phyloP scores from a whole-genome alignment of 2,113 vertebrate genomes.

The Ochotona curzoniae region DNA sequence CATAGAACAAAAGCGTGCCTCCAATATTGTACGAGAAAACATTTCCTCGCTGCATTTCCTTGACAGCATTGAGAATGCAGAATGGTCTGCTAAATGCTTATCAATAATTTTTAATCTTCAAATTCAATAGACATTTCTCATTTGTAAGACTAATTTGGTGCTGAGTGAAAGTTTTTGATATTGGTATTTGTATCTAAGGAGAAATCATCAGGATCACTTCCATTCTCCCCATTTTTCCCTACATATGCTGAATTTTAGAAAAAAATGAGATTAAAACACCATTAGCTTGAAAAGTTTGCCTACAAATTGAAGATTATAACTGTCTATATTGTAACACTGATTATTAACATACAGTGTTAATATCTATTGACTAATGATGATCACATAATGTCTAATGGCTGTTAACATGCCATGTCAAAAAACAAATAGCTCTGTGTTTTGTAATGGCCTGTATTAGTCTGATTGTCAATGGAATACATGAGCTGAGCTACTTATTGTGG shows the following conservation, averaged over 20 bases:
- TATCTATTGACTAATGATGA: too few species aligned
- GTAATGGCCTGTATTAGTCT: neutral
- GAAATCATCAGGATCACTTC: neutral
- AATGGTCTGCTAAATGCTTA: neutral
- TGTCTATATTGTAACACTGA: neutral
- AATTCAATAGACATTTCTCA: neutral
- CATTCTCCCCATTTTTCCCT: neutral
- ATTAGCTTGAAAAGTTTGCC: constrained; percentile 16
- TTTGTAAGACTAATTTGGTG: constrained; percentile 3
- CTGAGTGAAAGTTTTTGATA: neutral
- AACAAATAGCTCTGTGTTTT: neutral
- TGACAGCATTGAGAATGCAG: neutral
- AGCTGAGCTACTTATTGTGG: too few species aligned
- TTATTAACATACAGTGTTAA: neutral
- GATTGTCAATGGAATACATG: neutral
- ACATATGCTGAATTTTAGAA: neutral
- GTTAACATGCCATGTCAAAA: neutral
- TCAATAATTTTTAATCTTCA: neutral
- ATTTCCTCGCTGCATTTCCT: neutral
- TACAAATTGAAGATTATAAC: neutral
- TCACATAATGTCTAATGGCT: too few species aligned
- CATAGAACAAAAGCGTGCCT: neutral
- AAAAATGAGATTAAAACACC: neutral
- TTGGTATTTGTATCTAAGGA: neutral
- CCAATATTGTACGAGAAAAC: neutral